Evolutionary conservation across 2,113 vertebrate genomes (phyloP), one percentile per base, ranked within the genome.

Genomic region (Ivindomyrus marchei): DNA sequence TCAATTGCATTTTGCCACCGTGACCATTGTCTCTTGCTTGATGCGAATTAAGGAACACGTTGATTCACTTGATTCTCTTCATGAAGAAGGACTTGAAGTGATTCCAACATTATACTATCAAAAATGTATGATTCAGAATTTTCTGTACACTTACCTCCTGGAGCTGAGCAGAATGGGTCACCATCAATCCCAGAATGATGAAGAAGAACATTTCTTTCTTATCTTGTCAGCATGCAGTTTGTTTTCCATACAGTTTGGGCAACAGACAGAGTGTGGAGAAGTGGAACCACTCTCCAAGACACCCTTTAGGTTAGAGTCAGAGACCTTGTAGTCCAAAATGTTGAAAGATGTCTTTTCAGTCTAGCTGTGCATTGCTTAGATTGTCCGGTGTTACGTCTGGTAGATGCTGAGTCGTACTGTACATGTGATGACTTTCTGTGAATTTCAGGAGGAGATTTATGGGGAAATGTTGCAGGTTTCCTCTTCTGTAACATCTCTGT

Each of bases 401-500:
- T 42, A 9, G 19, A 45, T 31, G 27, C 13, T 1, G 56, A 62
- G 36, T 46, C 52, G 17, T 13, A 62, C 5, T 9, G 50, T n/a
- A 87, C 31, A 53, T 9, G 31, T 9, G n/a, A 87, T 53, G 50
- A 87, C 27, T 21, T 53, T 62, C 27, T 88, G 56, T 88, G 56
- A 88, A 58, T 39, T 46, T 42, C 53, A 88, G 17, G 52, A 66
- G 87, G 27, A n/a, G 47, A 66, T 58, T 66, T 42, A 88, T 24
- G 42, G 19, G 87, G 17, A 88, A 45, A 88, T 10, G 53, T 24
- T 88, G 87, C 87, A 88, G 53, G 42, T 58, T 88, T 88, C 87
- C 87, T 88, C 56, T 88, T 53, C 47, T 87, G 85, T 56, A 87
- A 53, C 84, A 86, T 87, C 85, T 52, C 50, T 36, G 50, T 53